phyloP scores from a whole-genome alignment of 2,888 invertebrate genomes.

The Disparrhopalites patrizii region DNA sequence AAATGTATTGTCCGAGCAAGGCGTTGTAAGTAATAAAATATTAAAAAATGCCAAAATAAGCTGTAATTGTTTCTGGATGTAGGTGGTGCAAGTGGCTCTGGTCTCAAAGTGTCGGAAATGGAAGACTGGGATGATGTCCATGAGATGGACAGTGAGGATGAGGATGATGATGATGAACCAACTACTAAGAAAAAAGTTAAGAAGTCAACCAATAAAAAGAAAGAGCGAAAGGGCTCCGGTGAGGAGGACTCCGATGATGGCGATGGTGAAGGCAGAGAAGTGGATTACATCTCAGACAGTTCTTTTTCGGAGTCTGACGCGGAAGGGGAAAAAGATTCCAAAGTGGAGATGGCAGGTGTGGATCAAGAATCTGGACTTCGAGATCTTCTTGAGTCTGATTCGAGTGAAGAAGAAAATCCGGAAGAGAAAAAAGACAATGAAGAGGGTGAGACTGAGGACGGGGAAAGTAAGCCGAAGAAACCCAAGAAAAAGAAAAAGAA shows the following conservation, averaged over 20 bases:
- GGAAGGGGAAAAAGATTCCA: slow-evolving; percentile 63
- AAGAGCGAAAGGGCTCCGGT: slow-evolving; percentile 75
- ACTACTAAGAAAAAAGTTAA: slow-evolving; percentile 52
- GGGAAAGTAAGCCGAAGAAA: slow-evolving; percentile 50
- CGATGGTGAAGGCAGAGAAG: slow-evolving; percentile 90
- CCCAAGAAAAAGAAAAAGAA: slow-evolving; percentile 51
- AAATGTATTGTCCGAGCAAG: too few relatives aligned
- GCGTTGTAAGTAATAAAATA: too few relatives aligned
- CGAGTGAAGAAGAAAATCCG: slow-evolving; percentile 75
- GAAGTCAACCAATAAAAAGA: slow-evolving; percentile 60
- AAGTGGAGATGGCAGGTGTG: slow-evolving; percentile 74
- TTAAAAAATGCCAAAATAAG: too few relatives aligned
- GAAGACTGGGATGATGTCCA: slow-evolving; percentile 83
- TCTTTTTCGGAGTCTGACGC: slow-evolving; percentile 56
- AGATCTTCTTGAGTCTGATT: slow-evolving; percentile 80
- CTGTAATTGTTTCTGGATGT: too few relatives aligned
- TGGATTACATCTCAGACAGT: slow-evolving; percentile 89
- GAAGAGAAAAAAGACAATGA: slow-evolving; percentile 66
- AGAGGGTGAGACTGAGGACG: slow-evolving; percentile 66
- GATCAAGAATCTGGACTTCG: slow-evolving; percentile 85
- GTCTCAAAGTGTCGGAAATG: slow-evolving; percentile 82
- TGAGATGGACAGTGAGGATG: slow-evolving; percentile 70
- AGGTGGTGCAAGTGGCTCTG: slow-evolving; percentile 15
- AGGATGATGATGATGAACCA: slow-evolving; percentile 63
- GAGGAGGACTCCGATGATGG: slow-evolving; percentile 98